Base-by-base conservation (phyloP, 2,797 vertebrate species). In the Tapera naevia region DNA sequence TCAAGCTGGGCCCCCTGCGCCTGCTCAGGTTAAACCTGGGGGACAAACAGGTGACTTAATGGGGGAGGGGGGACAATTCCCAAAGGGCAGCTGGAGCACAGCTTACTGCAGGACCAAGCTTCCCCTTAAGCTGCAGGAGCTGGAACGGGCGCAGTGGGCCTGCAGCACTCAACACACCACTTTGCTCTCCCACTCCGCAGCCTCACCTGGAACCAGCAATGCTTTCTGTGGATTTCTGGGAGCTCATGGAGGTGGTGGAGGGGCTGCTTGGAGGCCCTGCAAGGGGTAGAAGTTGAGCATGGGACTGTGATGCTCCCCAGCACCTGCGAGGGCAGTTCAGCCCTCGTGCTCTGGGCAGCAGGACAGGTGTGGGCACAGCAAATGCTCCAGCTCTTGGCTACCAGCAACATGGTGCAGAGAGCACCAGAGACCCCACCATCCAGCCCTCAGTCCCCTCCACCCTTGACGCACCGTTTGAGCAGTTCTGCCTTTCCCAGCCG, bases 161-260 rank as follows among this genome's bases (percentile, higher is more conserved):
- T 30, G 5, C 37, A 39, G 28, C 7, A 41, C 43, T 19, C 35
- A 33, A 28, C 0, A 0, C 37, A 64, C 16, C 3, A 5, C 3
- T 33, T 56, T 32, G 62, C 48, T 30, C 3, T 27, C 8, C 41
- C 9, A 4, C 22, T 43, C 72, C 5, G 2, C 72, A 78, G 45
- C 35, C n/a, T 97, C 88, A 99, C 99, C 98, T 99, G 95, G 98
- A 97, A 71, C 98, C 98, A 62, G 98, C 92, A 32, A 98, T 98
- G 96, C 98, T 98, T 89, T 99, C 99, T 61, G 97, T 97, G 32
- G 98, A 98, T 94, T 98, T 98, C 95, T 98, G 98, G 51, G 98
- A 98, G 45, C 97, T 98, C 85, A 95, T 93, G 81, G 98, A 97
- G 37, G 72, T 33, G 46, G 37, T 83, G 56, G 96, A 96, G 45